phyloP scores from a whole-genome alignment of 1,140 invertebrate genomes.

The Drosophila bipectinata region DNA sequence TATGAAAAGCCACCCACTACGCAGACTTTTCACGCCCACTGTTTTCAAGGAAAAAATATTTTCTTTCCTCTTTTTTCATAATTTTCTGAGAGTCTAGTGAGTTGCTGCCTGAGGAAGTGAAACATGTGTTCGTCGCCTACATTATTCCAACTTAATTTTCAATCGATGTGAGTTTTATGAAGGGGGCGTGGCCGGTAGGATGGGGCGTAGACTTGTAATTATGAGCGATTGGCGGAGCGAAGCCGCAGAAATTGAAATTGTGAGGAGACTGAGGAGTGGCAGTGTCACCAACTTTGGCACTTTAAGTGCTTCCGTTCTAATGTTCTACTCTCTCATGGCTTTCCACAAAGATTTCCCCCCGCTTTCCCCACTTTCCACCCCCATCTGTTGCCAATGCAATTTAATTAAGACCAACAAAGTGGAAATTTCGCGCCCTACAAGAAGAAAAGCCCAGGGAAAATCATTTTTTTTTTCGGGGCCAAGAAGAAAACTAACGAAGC shows the following conservation, averaged over 20 bases:
- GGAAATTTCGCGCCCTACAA: constrained; percentile 58
- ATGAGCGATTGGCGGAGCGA: constrained; percentile 44
- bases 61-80: background rate
- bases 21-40: background rate
- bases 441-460: background rate
- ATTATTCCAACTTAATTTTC: constrained; percentile 29
- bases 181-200: background rate
- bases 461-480: background rate
- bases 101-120: background rate
- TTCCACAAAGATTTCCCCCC: background rate
- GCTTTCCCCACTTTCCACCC: background rate
- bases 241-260: constrained; percentile 29
- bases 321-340: background rate
- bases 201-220: constrained; percentile 29
- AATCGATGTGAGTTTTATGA: constrained; percentile 28
- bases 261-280: background rate
- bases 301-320: constrained; percentile 66
- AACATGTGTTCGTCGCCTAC: background rate
- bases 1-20: background rate
- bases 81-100: background rate
- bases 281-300: constrained; percentile 43
- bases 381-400: constrained; percentile 60
- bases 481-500: constrained; percentile 59
- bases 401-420: constrained; percentile 78
- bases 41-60: constrained; percentile 3